Base-by-base conservation (phyloP, 2,888 invertebrate genomes). In the Acanthacorydalis orientalis region DNA sequence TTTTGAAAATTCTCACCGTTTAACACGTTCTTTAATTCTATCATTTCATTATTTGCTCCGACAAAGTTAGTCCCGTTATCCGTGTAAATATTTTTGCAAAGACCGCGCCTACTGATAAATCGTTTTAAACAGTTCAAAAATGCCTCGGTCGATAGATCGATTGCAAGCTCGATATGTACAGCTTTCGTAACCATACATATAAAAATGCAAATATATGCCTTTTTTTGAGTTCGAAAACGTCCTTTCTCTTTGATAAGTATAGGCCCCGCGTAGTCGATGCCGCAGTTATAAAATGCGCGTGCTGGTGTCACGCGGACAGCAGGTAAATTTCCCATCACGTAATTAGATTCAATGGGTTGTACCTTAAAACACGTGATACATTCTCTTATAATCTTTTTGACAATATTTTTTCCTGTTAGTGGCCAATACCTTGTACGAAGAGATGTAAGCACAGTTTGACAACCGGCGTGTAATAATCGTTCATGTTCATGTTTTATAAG, bases 311-410 rank as follows among this genome's bases (percentile, higher is more conserved):
- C 42, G 8, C 56, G 41, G 7, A 31, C 31, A 16, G 15, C 37
- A 3, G 60, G 59, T 41, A 60, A 50, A 40, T 55, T 46, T n/a
- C 55, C 58, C 59, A 59, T 60, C 8, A 53, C 7, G 35, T 54
- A 53, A 1, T 48, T 15, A 7, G 47, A 33, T 31, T 33, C 10
- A 15, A 10, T 42, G n/a, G 56, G 51, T 11, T 54, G 52, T 7
- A 40, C 44, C 31, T 47, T 44, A 45, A 49, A 51, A 48, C 55
- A 56, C 9, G 1, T 35, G 4, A 53, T 46, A 39, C 53, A 54
- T 35, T 51, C 46, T 10, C 44, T 14, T 4, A 51, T 34, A 14
- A 47, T 42, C n/a, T 37, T 15, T 15, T 46, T 48, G 6, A 49
- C 48, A n/a, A 44, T 6, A 14, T 44, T 43, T 31, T 47, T 38